Base-by-base conservation (phyloP, 2,888 invertebrate species). In the Xestia xanthographa region DNA sequence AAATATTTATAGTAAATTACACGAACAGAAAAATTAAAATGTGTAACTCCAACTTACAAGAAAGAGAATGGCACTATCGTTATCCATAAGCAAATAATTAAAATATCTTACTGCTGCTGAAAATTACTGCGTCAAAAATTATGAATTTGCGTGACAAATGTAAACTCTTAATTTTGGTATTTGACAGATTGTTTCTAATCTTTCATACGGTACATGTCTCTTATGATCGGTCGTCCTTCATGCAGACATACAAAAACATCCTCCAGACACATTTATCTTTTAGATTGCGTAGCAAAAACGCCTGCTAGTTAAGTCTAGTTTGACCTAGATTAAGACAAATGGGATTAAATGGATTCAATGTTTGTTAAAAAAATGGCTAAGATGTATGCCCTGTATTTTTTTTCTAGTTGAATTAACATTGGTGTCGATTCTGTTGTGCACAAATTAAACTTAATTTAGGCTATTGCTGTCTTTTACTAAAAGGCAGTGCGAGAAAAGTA, bases 271-370 rank as follows among this genome's bases (percentile, higher is more conserved):
- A 82, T 83, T 60, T 56, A 60, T 82, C 58, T 63, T 70, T 66
- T 63, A 67, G 66, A 70, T 72, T 70, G 45, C 70, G 17, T 29
- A 43, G 48, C 45, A 70, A 70, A 75, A 62, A 62, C 26, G 63
- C 43, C 43, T 70, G 14, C 43, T 70, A 53, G 60, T 41, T 75
- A 82, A 85, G 56, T 26, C 72, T 82, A 70, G 69, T 76, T 85
- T 85, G 69, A 72, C 85, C 82, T 75, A 72, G 41, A 82, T 83
- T 45, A 45, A 76, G 11, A 76, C 62, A 60, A 85, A 85, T 67
- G 41, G 68, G 58, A 85, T 72, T 65, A 82, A 67, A 81, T 29
- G n/a, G 38, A 45, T 50, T 75, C 2, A 38, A 72, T 43, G n/a
- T 58, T 58, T 50, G 45, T 58, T 67, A 45, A 72, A 72, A 63